Conservation (phyloP, 2,888 invertebrate species). For the Chloroclystis v-ata region DNA sequence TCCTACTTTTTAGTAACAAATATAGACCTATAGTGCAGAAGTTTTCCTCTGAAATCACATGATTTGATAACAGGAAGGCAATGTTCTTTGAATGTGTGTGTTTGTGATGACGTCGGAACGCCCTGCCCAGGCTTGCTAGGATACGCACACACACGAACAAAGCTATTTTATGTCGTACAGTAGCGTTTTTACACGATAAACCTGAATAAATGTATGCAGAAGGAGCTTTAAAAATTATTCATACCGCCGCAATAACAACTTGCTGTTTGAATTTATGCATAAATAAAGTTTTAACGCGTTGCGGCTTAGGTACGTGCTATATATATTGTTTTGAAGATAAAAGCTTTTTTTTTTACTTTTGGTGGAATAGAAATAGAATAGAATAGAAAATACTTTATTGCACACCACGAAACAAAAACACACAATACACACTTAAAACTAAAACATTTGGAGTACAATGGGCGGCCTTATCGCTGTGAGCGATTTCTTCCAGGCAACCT, state of each 20-base stretch:
- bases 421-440: too few species aligned
- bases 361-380: too few species aligned
- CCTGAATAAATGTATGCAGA: slow-evolving; percentile 4
- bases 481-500: too few species aligned
- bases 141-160: slow-evolving; percentile 7
- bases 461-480: too few species aligned
- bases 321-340: background rate
- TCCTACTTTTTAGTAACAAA: too few species aligned
- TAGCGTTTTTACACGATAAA: slow-evolving; percentile 7
- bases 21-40: slow-evolving; percentile 19
- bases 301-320: background rate
- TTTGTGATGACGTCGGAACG: slow-evolving; percentile 43
- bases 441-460: too few species aligned
- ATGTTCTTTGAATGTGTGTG: slow-evolving; percentile 18
- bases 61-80: slow-evolving; percentile 27
- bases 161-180: slow-evolving; percentile 19
- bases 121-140: slow-evolving; percentile 10
- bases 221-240: slow-evolving; percentile 2
- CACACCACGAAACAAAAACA: too few species aligned
- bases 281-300: background rate
- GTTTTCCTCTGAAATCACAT: slow-evolving; percentile 38
- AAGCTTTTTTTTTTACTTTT: background rate
- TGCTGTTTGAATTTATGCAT: background rate
- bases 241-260: background rate
- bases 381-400: too few species aligned